Percentiles rank a stretch among this genome's conserved stretches.
phyloP scores from a whole-genome alignment of 2,888 invertebrate species.

The Operophtera brumata region DNA sequence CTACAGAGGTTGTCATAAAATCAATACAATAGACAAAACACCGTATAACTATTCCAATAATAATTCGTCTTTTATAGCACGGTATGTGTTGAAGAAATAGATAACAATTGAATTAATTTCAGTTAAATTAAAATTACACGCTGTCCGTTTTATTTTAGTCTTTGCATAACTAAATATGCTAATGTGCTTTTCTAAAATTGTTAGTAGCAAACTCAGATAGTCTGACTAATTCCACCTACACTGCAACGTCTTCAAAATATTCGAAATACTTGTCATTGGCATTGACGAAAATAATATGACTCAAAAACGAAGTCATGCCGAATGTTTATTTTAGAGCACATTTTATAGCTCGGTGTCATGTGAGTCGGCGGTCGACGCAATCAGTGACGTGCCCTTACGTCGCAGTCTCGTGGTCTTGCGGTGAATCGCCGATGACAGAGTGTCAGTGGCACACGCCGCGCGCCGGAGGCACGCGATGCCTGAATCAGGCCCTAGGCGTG shows the following conservation, averaged over 20 bases:
- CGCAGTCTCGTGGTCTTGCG: constrained; percentile 13
- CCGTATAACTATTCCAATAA: too few species aligned
- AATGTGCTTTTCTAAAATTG: not conserved
- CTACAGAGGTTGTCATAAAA: too few species aligned
- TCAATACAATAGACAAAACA: too few species aligned
- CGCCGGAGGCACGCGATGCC: constrained; percentile 40
- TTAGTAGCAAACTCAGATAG: not conserved
- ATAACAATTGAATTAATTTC: too few species aligned
- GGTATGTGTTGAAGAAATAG: too few species aligned
- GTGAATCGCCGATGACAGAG: not conserved
- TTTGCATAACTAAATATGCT: not conserved
- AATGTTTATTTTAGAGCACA: constrained; percentile 9
- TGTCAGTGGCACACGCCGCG: not conserved
- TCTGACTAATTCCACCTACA: not conserved
- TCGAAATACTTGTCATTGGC: not conserved
- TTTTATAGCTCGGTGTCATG: constrained; percentile 8
- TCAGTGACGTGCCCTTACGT: constrained; percentile 4
- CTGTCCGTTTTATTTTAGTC: too few species aligned
- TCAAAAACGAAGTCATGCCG: constrained; percentile 7
- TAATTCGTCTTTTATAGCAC: too few species aligned
- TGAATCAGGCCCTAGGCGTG: constrained; percentile 32
- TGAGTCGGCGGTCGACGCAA: constrained; percentile 9
- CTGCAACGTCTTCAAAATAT: not conserved
- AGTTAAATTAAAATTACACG: too few species aligned
- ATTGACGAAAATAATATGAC: constrained; percentile 10